phyloP scores from a whole-genome alignment of 2,888 invertebrate species.

The Gymnocheta viridis region DNA sequence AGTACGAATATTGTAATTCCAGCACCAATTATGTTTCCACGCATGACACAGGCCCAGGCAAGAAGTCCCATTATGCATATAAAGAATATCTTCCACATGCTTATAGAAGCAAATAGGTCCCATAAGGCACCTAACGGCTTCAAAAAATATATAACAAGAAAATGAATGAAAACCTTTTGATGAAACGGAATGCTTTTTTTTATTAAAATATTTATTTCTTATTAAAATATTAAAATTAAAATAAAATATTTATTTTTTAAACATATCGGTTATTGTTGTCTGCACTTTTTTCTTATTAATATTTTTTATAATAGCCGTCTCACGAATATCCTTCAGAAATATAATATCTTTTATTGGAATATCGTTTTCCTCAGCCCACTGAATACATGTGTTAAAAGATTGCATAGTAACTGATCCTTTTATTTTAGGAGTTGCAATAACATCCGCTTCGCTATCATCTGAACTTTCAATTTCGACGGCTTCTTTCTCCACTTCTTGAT shows the following conservation, averaged over 20 bases:
- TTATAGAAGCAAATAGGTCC: too few species aligned
- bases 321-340: slow-evolving; percentile 7
- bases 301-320: slow-evolving; percentile 2
- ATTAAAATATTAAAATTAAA: neutral
- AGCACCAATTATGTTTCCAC: too few species aligned
- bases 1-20: too few species aligned
- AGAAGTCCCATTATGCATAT: too few species aligned
- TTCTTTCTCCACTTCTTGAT: too few species aligned
- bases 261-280: slow-evolving; percentile 14
- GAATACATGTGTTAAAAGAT: slow-evolving; percentile 1
- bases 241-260: slow-evolving; percentile 5
- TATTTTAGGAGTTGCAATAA: neutral
- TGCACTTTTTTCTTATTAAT: slow-evolving; percentile 11
- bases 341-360: slow-evolving; percentile 3
- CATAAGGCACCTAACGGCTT: too few species aligned
- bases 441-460: slow-evolving; percentile 1
- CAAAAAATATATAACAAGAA: neutral
- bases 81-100: too few species aligned
- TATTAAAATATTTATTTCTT: neutral
- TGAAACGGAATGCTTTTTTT: neutral
- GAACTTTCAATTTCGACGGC: slow-evolving; percentile 9
- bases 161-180: neutral
- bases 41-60: too few species aligned
- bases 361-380: slow-evolving; percentile 9
- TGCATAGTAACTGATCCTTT: slow-evolving; percentile 8